Base-by-base conservation (phyloP, 2,797 vertebrate genomes). In the Catamblyrhynchus diadema region DNA sequence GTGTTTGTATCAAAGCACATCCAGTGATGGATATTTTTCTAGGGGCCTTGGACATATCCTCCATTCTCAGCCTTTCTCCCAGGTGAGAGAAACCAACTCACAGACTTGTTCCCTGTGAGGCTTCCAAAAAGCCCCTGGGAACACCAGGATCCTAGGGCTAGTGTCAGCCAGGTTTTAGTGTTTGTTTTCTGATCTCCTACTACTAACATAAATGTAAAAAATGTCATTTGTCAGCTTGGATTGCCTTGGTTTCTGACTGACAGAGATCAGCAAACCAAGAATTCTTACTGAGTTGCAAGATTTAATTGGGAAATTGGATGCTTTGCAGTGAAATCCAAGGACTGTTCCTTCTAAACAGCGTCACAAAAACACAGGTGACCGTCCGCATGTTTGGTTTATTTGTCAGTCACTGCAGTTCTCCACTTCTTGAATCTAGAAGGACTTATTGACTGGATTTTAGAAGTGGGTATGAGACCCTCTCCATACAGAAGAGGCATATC, bases 401-500 rank as follows among this genome's bases (percentile, higher is more conserved):
- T 35, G 22, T 42, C 17, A n/a, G 32, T 35, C 2, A 2, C 47
- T n/a, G 60, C 6, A 1, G 2, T 42, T 81, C 61, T 45, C 32
- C 33, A 8, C 25, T 45, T 39, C 14, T 12, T 8, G 56, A 19
- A 8, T 22, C 17, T 7, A 4, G 56, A 61, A 47, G 35, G 35
- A 9, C 3, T 18, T 4, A 11, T 0, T 23, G 44, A 6, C 33
- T 14, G 2, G 9, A 10, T 13, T 44, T 22, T 3, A 12, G 24
- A 4, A 7, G 73, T 12, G 28, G n/a, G 5, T 9, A 0, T 11
- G 51, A n/a, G 66, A 50, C 17, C 56, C 4, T 47, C 19, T 25
- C 17, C 3, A 0, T 2, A 0, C 12, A 37, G 51, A 4, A 5
- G 51, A 25, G 61, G 53, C 0, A 0, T 4, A 0, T 2, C 0